These are phyloP conservation scores for Microcebus jonahi DNA, from an alignment of 2,113 vertebrate species.

Conservation along the genomic window DNA sequence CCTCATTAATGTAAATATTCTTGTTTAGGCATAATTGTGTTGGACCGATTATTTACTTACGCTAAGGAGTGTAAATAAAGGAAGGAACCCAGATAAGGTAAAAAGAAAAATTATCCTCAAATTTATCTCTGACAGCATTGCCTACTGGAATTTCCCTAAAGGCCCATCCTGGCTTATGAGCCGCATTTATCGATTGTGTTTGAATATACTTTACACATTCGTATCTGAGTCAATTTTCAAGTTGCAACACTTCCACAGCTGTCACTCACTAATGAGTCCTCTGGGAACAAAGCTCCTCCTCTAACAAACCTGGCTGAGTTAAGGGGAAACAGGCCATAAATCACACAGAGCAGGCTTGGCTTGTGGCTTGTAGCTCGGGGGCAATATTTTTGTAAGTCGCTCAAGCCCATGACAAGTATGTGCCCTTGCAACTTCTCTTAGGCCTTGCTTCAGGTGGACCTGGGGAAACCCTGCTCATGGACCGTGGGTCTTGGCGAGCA, in stretches of 20 bases:
- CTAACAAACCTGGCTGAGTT: neutral
- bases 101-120: conserved; percentile 17
- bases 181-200: neutral
- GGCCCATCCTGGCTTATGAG: neutral
- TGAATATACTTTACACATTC: conserved; percentile 53
- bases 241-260: neutral
- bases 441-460: neutral
- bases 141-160: conserved; percentile 40
- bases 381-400: conserved; percentile 50
- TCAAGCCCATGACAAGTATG: conserved; percentile 45
- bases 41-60: conserved; percentile 29
- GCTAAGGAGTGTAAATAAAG: neutral
- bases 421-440: conserved; percentile 15
- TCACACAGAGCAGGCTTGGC: conserved; percentile 17
- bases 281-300: conserved; percentile 43
- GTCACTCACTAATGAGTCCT: conserved; percentile 3
- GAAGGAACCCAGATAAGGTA: neutral
- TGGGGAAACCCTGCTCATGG: neutral
- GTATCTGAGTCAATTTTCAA: conserved; percentile 26
- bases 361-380: conserved; percentile 47
- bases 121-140: conserved; percentile 8
- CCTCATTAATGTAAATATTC: conserved; percentile 27
- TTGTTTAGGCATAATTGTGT: neutral
- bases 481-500: neutral
- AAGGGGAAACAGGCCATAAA: conserved; percentile 22